These are phyloP conservation scores for Oedothorax gibbosus DNA, from an alignment of 1,140 invertebrate genomes.

Conservation along the genomic window DNA sequence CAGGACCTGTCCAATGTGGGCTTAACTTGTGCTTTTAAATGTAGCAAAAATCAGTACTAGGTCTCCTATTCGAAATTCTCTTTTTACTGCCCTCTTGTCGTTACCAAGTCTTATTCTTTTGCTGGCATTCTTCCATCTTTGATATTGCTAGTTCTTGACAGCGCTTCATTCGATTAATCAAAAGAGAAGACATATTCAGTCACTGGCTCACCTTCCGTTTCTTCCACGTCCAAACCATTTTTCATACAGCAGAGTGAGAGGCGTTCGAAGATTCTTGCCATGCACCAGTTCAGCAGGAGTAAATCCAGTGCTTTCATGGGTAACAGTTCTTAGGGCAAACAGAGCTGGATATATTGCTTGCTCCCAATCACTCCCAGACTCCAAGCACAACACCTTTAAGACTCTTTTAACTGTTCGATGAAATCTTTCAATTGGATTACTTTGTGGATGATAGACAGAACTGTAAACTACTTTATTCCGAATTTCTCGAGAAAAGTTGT, in stretches of 20 bases:
- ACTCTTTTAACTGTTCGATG: constrained; percentile 20
- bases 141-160: neutral
- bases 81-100: neutral
- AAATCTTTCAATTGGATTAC: constrained; percentile 14
- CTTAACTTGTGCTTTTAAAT: neutral
- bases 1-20: neutral
- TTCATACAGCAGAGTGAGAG: constrained; percentile 18
- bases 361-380: constrained; percentile 5
- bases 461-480: neutral
- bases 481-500: too few relatives aligned
- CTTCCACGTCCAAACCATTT: constrained; percentile 10
- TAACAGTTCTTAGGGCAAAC: constrained; percentile 15
- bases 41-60: neutral
- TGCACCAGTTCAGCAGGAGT: constrained; percentile 11
- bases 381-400: neutral
- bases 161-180: constrained; percentile 23
- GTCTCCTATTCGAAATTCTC: neutral
- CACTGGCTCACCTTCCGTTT: neutral
- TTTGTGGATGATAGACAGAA: constrained; percentile 28
- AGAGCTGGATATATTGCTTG: neutral
- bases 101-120: constrained; percentile 7
- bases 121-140: neutral
- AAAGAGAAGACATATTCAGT: constrained; percentile 20
- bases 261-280: constrained; percentile 18
- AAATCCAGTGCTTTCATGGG: neutral